phyloP scores from a whole-genome alignment of 2,888 invertebrate genomes.

The Sminthurinus aureus region DNA sequence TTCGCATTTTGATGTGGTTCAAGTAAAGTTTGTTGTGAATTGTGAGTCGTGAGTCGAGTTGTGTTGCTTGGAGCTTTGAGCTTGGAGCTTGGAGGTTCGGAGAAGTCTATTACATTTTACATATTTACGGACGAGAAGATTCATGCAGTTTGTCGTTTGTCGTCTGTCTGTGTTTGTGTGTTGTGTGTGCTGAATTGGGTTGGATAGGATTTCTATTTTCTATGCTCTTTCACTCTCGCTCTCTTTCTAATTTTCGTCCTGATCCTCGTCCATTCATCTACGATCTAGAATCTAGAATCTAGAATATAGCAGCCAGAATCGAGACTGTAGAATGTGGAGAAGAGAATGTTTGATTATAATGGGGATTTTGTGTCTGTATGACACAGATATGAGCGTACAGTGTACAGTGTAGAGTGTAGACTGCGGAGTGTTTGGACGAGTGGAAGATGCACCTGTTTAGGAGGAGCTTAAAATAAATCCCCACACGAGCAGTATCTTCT shows the following conservation, averaged over 20 bases:
- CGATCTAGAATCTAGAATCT: no score
- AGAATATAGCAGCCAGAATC: neutral
- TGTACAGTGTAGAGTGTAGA: neutral
- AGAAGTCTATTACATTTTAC: no score
- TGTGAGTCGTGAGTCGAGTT: no score
- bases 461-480: constrained; percentile 46
- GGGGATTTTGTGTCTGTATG: neutral
- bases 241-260: neutral
- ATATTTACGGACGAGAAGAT: constrained; percentile 12
- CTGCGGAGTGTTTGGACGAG: neutral
- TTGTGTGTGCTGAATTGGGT: neutral
- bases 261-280: neutral
- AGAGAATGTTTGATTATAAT: neutral
- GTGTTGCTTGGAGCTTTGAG: no score
- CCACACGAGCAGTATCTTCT: constrained; percentile 42
- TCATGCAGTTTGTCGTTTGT: neutral
- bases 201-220: no score
- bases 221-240: neutral
- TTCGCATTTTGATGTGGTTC: no score
- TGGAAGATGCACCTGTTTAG: constrained; percentile 50
- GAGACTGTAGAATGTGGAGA: neutral
- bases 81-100: no score
- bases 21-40: no score
- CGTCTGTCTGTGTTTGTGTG: neutral
- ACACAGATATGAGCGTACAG: neutral